Base-by-base conservation (phyloP, 2,797 vertebrate species). In the Tolypeutes matacus region DNA sequence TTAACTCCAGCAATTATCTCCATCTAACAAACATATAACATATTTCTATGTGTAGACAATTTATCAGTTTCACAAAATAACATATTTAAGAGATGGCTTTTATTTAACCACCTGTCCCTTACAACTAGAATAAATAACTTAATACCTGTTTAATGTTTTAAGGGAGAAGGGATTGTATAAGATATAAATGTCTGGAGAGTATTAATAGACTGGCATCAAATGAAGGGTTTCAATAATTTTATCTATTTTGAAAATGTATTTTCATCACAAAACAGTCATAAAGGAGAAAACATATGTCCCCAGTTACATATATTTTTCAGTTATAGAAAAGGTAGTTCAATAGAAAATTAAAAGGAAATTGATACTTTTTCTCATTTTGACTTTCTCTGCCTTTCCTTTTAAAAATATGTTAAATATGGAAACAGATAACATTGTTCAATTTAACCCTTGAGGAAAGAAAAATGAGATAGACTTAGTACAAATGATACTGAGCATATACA, bases 321-420 rank as follows among this genome's bases (percentile, higher is more conserved):
- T 42, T 39, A 77, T 10, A 83, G 46, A 86, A 93, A 76, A 81
- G 51, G n/a, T 73, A 20, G 2, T 65, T 80, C 80, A 7, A 13
- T 34, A 6, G 14, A 89, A 89, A 93, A 51, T 70, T 14, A 69
- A 88, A 91, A 80, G 91, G 3, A 49, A 88, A 84, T 95, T 39
- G 31, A 62, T 56, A 64, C 12, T 20, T 81, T 65, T 58, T 87
- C 21, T 46, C 76, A 29, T 90, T 60, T 83, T 91, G 18, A 21
- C 20, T 93, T 78, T 62, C 46, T 86, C 75, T 4, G 7, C 14
- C 77, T 89, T 90, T 89, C 23, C 36, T 70, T 58, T 13, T 36
- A 73, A 67, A 29, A 80, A 67, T 91, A 88, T 67, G 31, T 46
- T 6, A 83, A 2, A 21, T 62, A 77, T 10, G 76, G 53, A 95